A percentile compares a stretch with the other conserved stretches of the same genome.
Conservation (phyloP, 2,113 vertebrate genomes). For the Holacanthus passer region DNA sequence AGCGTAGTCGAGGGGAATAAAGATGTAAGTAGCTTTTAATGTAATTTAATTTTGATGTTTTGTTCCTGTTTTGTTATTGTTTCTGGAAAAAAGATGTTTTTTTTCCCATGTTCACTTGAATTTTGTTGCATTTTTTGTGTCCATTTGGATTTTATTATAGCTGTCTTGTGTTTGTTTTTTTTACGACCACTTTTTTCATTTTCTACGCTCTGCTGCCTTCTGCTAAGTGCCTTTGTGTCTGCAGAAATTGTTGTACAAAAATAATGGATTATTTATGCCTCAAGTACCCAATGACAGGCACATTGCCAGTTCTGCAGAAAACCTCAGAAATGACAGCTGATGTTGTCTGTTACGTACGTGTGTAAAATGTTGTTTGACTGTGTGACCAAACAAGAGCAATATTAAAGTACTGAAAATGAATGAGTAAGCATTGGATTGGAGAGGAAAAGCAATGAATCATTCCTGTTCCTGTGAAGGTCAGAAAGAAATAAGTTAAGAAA, state of each 20-base stretch:
- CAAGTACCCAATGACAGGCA: background rate
- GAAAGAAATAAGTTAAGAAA: background rate
- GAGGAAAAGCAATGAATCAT: background rate
- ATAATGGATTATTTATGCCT: conserved; percentile 45
- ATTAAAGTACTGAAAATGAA: background rate
- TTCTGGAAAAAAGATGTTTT: background rate
- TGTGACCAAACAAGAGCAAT: background rate
- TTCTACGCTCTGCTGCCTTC: conserved; percentile 9
- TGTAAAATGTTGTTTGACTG: background rate
- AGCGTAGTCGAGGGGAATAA: conserved; percentile 90
- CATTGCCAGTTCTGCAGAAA: background rate
- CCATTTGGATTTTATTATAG: background rate
- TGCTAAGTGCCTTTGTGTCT: conserved; percentile 25
- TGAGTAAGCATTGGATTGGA: background rate
- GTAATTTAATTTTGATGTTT: background rate
- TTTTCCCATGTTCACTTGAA: background rate
- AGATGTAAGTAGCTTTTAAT: conserved; percentile 89
- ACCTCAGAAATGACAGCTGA: conserved; percentile 2
- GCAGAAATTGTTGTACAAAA: conserved; percentile 26
- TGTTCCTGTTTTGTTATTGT: background rate
- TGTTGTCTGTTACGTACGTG: background rate
- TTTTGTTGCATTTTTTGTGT: background rate
- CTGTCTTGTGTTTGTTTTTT: background rate
- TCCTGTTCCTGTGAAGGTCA: background rate
- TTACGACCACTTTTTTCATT: conserved; percentile 1